Conservation (phyloP, 2,888 invertebrate species). For the Scaptodrosophila latifasciaeformis region DNA sequence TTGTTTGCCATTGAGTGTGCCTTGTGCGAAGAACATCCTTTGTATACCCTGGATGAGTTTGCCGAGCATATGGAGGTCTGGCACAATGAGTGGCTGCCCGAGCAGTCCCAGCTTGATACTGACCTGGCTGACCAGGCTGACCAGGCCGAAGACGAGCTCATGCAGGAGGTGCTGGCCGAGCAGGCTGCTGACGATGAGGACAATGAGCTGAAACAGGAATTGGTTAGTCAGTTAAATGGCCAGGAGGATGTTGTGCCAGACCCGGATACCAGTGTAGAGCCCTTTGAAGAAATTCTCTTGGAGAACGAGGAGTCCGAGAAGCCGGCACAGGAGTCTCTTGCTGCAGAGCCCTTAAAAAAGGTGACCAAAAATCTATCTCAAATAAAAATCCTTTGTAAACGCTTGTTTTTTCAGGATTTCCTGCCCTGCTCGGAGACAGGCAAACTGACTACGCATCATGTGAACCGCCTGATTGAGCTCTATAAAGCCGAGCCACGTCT, state of each 20-base stretch:
- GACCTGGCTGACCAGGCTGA: not conserved
- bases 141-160: constrained; percentile 48
- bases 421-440: constrained; percentile 29
- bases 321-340: not conserved
- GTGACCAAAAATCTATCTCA: not conserved
- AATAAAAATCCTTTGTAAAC: not conserved
- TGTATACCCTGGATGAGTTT: constrained; percentile 63
- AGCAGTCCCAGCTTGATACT: not conserved
- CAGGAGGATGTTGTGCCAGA: constrained; percentile 13
- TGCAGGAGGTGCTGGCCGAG: constrained; percentile 56
- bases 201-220: constrained; percentile 51
- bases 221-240: constrained; percentile 47
- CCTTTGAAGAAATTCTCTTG: no score
- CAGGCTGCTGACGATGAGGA: constrained; percentile 43
- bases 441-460: constrained; percentile 50
- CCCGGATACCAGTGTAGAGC: no score
- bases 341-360: not conserved
- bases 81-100: constrained; percentile 57
- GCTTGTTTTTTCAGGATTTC: constrained; percentile 10
- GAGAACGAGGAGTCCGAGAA: no score
- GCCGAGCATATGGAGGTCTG: constrained; percentile 68
- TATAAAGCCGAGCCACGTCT: constrained; percentile 54
- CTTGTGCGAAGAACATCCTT: constrained; percentile 64
- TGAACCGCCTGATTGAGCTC: constrained; percentile 53
- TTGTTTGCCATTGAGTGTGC: constrained; percentile 65